Base-by-base conservation (phyloP, 2,888 invertebrate genomes). In the Dysmachus trigonus region DNA sequence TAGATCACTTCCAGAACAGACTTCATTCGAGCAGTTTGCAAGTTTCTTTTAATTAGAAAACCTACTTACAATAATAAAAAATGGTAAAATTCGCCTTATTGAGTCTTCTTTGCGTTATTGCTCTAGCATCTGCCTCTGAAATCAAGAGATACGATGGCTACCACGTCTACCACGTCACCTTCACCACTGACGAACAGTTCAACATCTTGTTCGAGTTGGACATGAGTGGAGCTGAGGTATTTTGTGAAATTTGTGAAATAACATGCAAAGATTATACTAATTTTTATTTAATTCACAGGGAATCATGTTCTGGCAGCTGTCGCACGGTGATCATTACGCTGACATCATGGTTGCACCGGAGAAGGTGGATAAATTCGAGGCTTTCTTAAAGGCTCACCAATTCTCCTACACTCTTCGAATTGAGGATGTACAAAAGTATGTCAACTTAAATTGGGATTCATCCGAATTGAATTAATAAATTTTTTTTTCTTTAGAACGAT, bases 291-390 rank as follows among this genome's bases (percentile, higher is more conserved):
- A 13, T 13, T 51, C 30, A 18, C 15, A 77, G 77, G 41, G 38
- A 13, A 5, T 84, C 5, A 72, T 38, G 38, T 84, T 84, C 18
- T 84, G 84, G 84, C 84, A 84, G 72, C 41, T 84, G 8, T 84
- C 84, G 2, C 72, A 62, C 13, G 30, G 27, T 41, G 41, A 33
- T 22, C 84, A 84, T 13, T 72, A 18, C 10, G 72, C 84, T 72
- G 84, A 84, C 33, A n/a, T 84, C 22, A 84, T 84, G 84, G 41
- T 84, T 7, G 71, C 84, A 15, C 84, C 84, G 1, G 3, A 72
- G 2, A 27, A 18, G 31, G 72, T 33, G 6, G 22, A 15, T 8
- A 7, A 38, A 30, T 84, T 84, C 41, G 35, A 72, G 22, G 84
- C 38, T 10, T 38, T 27, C 27, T 38, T 84, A 15, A 35, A 38